Conservation (phyloP, 2,797 vertebrate species). For the Ataeniobius toweri region DNA sequence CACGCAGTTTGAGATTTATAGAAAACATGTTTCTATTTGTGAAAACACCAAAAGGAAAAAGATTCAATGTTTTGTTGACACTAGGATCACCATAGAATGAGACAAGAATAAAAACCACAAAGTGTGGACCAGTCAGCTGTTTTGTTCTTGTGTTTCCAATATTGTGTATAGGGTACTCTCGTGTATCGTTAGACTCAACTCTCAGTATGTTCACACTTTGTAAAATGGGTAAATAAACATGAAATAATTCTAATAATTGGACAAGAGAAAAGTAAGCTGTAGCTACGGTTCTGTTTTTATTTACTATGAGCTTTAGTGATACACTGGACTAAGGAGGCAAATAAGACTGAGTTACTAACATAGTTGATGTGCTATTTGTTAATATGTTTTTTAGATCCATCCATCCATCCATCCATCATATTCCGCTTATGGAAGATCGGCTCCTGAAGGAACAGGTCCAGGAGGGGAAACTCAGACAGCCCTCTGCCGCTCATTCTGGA, state of each 20-base stretch:
- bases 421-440: background rate
- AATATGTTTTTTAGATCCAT: too few relatives aligned
- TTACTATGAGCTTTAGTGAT: too few relatives aligned
- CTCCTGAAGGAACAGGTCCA: background rate
- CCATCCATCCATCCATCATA: background rate
- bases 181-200: too few relatives aligned
- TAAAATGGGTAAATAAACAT: too few relatives aligned
- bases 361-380: too few relatives aligned
- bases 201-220: too few relatives aligned
- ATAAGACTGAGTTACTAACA: too few relatives aligned
- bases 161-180: background rate
- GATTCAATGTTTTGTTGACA: background rate
- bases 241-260: too few relatives aligned
- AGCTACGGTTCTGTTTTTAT: too few relatives aligned
- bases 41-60: background rate
- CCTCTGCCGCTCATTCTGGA: background rate
- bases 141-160: background rate
- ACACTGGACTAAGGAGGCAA: too few relatives aligned
- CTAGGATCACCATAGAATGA: background rate
- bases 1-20: background rate
- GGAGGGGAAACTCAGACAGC: background rate
- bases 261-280: too few relatives aligned
- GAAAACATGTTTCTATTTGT: background rate
- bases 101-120: background rate
- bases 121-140: background rate